Conservation (phyloP, 2,888 invertebrate genomes). For the Dexiosoma caninum region DNA sequence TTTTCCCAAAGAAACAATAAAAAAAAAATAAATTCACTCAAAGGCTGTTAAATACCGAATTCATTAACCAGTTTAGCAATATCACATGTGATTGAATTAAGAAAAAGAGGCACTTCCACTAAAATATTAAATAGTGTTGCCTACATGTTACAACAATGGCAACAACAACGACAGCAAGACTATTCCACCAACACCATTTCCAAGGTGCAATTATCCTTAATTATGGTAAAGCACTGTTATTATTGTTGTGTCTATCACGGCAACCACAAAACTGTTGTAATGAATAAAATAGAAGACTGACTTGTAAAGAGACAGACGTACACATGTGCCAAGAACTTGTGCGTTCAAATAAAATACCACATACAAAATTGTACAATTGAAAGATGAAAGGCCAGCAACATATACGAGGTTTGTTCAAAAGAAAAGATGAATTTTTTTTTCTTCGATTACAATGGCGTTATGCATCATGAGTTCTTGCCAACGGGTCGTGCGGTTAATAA, state of each 20-base stretch:
- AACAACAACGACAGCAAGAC: not conserved
- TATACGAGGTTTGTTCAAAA: no score
- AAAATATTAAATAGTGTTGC: not conserved
- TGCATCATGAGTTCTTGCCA: no score
- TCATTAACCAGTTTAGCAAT: not conserved
- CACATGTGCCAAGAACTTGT: not conserved
- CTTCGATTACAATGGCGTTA: no score
- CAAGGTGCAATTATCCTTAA: constrained; percentile 29
- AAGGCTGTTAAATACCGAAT: not conserved
- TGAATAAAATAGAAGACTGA: not conserved
- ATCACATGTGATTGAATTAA: not conserved
- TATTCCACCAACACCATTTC: not conserved
- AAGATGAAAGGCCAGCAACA: not conserved
- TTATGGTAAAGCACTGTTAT: constrained; percentile 2
- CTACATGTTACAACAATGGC: not conserved
- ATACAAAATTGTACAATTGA: no score
- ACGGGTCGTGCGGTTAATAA: no score
- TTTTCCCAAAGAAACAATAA: no score
- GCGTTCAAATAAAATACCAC: no score
- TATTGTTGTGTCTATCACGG: not conserved
- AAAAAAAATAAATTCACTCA: not conserved
- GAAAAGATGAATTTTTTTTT: no score
- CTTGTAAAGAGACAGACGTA: not conserved
- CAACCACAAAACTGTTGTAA: not conserved
- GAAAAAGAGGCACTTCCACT: not conserved